Conservation (phyloP, 2,797 vertebrate species). For the Arnoldichthys spilopterus region DNA sequence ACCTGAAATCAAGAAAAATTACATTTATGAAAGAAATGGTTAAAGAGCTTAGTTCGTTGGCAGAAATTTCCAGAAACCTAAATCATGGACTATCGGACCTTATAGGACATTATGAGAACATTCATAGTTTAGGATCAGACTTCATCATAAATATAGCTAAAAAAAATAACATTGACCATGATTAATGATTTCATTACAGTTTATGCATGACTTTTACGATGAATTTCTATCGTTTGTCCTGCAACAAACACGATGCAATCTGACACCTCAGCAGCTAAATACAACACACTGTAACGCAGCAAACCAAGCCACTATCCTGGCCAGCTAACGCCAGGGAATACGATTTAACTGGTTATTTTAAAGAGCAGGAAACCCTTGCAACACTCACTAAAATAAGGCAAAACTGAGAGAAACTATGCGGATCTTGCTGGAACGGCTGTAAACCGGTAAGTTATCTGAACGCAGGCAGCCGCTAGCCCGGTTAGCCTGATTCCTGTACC, state of each 20-base stretch:
- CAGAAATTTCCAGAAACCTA: neutral
- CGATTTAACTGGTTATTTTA: neutral
- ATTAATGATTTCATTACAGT: no score
- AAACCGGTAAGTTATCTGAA: neutral
- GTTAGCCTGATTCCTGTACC: slow-evolving; percentile 47
- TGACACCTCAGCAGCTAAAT: neutral
- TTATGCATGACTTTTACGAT: no score
- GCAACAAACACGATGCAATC: neutral
- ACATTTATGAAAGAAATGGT: neutral
- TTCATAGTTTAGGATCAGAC: no score
- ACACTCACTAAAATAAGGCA: neutral
- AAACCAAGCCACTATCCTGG: neutral
- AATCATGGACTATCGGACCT: no score
- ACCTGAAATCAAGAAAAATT: slow-evolving; percentile 69
- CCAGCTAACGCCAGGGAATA: neutral
- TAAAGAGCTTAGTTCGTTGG: neutral
- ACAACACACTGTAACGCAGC: neutral
- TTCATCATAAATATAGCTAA: no score
- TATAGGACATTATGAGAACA: no score
- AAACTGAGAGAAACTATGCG: neutral
- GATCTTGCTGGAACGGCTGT: neutral
- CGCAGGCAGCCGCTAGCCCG: no score
- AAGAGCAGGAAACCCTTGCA: neutral
- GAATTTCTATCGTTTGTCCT: no score
- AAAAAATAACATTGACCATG: no score